These are phyloP conservation scores for Pollenia angustigena DNA, from an alignment of 2,888 invertebrate species.

Conservation along the genomic window DNA sequence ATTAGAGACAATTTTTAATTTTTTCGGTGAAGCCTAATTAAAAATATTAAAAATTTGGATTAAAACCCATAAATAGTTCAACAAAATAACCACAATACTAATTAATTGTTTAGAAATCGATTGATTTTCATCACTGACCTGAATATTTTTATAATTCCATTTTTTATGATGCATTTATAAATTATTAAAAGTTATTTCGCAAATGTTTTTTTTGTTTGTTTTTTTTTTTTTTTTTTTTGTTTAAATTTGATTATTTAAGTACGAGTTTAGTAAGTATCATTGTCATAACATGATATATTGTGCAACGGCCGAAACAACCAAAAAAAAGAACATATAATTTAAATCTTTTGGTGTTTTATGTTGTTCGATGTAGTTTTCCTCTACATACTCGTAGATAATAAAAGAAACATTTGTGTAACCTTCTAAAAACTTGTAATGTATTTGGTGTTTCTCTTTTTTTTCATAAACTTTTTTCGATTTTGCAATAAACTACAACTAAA, in stretches of 20 bases:
- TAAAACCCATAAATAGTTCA: no score
- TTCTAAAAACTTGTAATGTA: constrained; percentile 62
- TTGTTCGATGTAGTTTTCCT: not conserved
- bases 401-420: constrained; percentile 66
- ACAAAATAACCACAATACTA: no score
- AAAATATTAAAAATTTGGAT: no score
- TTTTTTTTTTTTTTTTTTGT: not conserved
- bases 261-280: constrained; percentile 12
- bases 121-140: no score
- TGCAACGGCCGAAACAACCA: constrained; percentile 16
- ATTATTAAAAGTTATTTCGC: constrained; percentile 7
- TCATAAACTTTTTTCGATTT: constrained; percentile 15
- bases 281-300: constrained; percentile 60
- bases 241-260: constrained; percentile 20
- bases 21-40: no score
- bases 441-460: constrained; percentile 32
- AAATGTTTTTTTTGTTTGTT: not conserved
- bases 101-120: no score
- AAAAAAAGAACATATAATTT: constrained; percentile 44
- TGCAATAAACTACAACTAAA: constrained; percentile 66
- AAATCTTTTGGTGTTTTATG: not conserved
- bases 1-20: no score
- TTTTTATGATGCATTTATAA: no score
- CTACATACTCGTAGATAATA: constrained; percentile 50
- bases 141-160: no score